Conservation (phyloP, 2,888 invertebrate genomes). For the Bombyx huttoni region DNA sequence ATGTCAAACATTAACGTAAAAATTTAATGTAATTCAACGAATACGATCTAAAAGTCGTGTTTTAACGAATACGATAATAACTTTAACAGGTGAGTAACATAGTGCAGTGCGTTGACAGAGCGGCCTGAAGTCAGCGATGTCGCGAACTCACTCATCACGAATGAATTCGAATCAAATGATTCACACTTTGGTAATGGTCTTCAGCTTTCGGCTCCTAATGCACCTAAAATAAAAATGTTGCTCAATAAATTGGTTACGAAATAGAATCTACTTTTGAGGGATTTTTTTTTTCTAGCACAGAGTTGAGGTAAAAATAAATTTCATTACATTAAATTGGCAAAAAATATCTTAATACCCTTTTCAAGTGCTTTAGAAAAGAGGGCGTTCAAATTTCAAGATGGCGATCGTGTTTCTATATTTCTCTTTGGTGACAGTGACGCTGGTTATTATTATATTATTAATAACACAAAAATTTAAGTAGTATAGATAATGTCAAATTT, state of each 20-base stretch:
- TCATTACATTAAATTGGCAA: too few species aligned
- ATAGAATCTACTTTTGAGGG: not conserved
- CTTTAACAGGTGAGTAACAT: not conserved
- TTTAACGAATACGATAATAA: not conserved
- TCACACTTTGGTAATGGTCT: constrained; percentile 59
- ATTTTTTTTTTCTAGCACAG: too few species aligned
- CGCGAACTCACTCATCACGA: constrained; percentile 5
- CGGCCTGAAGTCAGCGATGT: constrained; percentile 7
- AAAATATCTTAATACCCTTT: too few species aligned
- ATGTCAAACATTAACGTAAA: constrained; percentile 5
- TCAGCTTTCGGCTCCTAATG: constrained; percentile 50
- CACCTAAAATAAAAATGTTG: constrained; percentile 30
- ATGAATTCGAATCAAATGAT: constrained; percentile 2
- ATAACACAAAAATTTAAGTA: too few species aligned
- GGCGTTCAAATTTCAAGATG: too few species aligned
- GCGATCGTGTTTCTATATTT: too few species aligned
- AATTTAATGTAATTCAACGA: constrained; percentile 2
- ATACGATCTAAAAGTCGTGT: not conserved
- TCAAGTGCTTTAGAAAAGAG: too few species aligned
- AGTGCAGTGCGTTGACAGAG: constrained; percentile 10
- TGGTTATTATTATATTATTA: too few species aligned
- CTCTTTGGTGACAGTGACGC: too few species aligned
- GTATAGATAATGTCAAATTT: not conserved
- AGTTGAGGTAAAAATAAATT: too few species aligned
- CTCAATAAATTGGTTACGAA: not conserved